phyloP scores from a whole-genome alignment of 2,888 invertebrate genomes.

The Eueremaeus valkanovi region DNA sequence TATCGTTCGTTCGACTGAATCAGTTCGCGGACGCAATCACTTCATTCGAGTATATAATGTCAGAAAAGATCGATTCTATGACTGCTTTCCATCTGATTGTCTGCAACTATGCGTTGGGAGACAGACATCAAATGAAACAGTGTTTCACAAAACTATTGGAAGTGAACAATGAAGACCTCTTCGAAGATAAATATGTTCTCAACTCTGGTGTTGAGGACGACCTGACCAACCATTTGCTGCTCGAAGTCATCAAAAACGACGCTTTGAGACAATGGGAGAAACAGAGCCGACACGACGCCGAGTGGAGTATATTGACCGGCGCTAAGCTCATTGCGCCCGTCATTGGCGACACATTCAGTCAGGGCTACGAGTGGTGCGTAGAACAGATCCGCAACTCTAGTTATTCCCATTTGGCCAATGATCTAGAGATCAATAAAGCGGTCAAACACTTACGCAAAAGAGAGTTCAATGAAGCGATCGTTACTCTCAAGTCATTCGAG shows the following conservation, averaged over 20 bases:
- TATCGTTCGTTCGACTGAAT: slow-evolving; percentile 90
- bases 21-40: slow-evolving; percentile 94
- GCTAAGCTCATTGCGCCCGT: slow-evolving; percentile 83
- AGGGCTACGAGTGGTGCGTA: slow-evolving; percentile 69
- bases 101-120: slow-evolving; percentile 82
- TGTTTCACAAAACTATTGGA: slow-evolving; percentile 85
- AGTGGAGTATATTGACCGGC: slow-evolving; percentile 74
- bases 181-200: slow-evolving; percentile 51
- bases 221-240: slow-evolving; percentile 17
- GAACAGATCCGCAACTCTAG: slow-evolving; percentile 82
- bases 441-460: slow-evolving; percentile 76
- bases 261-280: slow-evolving; percentile 68
- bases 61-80: slow-evolving; percentile 72
- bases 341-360: slow-evolving; percentile 62
- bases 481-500: slow-evolving; percentile 77
- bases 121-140: slow-evolving; percentile 86
- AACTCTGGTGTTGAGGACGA: slow-evolving; percentile 28
- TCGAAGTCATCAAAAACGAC: slow-evolving; percentile 72
- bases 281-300: slow-evolving; percentile 67
- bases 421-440: slow-evolving; percentile 85
- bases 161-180: slow-evolving; percentile 66
- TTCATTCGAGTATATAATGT: slow-evolving; percentile 97
- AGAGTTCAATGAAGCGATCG: slow-evolving; percentile 71
- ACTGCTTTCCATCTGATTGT: slow-evolving; percentile 80
- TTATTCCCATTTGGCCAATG: slow-evolving; percentile 74